Base-by-base conservation (phyloP, 2,888 invertebrate genomes). In the Oscheius sp. region DNA sequence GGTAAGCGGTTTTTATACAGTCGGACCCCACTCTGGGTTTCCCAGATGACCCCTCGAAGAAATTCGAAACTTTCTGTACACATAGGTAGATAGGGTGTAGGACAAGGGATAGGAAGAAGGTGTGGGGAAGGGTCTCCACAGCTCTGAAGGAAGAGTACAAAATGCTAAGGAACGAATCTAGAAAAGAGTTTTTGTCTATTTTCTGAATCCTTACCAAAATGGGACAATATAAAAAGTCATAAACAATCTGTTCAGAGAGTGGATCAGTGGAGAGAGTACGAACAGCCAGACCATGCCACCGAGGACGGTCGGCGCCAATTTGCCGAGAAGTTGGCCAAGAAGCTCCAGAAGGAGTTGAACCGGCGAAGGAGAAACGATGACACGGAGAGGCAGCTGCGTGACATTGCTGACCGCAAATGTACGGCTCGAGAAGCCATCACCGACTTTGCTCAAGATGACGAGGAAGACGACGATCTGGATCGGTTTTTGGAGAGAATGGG, bases 391-490 rank as follows among this genome's bases (percentile, higher is more conserved):
- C 78, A 83, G 58, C 75, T 85, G 47, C 77, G 82, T 42, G 83
- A 86, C 72, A 78, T 84, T 57, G 79, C 78, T 50, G 78, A 82
- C 65, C 68, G 80, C 48, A 75, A 76, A 60, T 80, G 79, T 68
- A 78, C 78, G 75, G 79, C 79, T 33, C 59, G 78, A n/a, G 81
- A 85, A 73, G 76, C 86, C 13, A 79, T 78, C 47, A 60, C 74
- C 11, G 76, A 77, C 55, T 77, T 72, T 2, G 76, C 72, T 42
- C 74, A 79, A 32, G 83, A 80, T 33, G 82, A 77, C 29, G 84
- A 82, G 32, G 86, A 86, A n/a, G 86, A 84, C 59, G 83, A 79
- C 37, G 83, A 83, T 70, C 42, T 81, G 57, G 79, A 81, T 32
- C 70, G 71, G 10, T 80, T 75, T 57, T 73, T 81, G 32, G 76